Base-by-base conservation (phyloP, 2,797 vertebrate species). In the Darevskia mixta region DNA sequence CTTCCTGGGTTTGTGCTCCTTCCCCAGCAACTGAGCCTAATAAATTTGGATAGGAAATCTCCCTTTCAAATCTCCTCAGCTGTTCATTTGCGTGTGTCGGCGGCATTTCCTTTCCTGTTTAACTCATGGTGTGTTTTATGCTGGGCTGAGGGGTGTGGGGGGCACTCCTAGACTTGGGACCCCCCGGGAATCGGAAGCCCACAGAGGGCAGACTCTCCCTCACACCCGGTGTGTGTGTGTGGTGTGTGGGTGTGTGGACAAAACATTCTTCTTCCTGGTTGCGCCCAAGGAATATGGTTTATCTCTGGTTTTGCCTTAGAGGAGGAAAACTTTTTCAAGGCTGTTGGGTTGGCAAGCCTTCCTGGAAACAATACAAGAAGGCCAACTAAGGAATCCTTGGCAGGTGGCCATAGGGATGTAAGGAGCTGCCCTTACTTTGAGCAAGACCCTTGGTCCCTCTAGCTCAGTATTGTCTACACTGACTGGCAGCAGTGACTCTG, bases 51-150 rank as follows among this genome's bases (percentile, higher is more conserved):
- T 75, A 55, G 41, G 58, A 75, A 61, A 72, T 81, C 71, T 87
- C 69, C 86, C n/a, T 87, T 75, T 27, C 71, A 76, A 18, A 49
- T 82, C 64, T 79, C n/a, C 85, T 7, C 83, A 85, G 49, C 49
- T 1, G 6, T n/a, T 78, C 32, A 13, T 0, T 58, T 81, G 79
- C 3, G 25, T 72, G 41, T 41, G 49, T 23, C 8, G 32, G 23
- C 3, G 1, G 29, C 55, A 49, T 8, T 27, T 13, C 23, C 1
- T 23, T 18, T 29, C 77, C 23, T 72, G n/a, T 69, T 69, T 29
- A 29, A 69, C 15, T 69, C 80, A 8, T 20, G 38, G 38, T 38
- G 35, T 5, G 2, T 27, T 15, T 20, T 38, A 18, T 13, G 8
- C 41, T 18, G 17, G 76, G 27, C 13, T 15, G 69, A n/a, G 67